Evolutionary conservation across 2,113 vertebrate species (phyloP).

Genomic region (Myotis lucifugus): DNA sequence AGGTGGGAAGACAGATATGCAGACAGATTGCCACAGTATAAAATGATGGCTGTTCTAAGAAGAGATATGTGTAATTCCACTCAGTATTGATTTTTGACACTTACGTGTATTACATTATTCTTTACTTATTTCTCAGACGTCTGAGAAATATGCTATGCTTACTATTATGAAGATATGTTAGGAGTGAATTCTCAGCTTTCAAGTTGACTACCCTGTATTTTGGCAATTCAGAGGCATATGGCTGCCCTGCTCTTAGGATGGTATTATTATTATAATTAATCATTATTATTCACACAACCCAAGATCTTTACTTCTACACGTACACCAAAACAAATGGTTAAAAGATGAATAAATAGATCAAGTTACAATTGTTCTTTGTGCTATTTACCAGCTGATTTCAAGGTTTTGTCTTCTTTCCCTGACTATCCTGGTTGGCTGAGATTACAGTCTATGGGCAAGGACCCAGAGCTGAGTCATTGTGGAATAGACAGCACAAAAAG

Average conservation of each 20-base stretch:
- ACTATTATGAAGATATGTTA: background rate
- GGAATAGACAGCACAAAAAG: background rate
- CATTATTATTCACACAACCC: background rate
- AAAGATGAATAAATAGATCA: background rate
- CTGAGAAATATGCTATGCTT: background rate
- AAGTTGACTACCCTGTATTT: background rate
- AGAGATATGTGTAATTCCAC: background rate
- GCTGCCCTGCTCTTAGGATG: background rate
- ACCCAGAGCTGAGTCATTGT: background rate
- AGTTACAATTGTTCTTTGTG: background rate
- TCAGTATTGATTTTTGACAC: background rate
- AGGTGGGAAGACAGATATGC: background rate
- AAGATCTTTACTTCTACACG: background rate
- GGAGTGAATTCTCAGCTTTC: slow-evolving; percentile 11
- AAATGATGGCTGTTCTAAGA: background rate
- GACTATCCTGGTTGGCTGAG: background rate
- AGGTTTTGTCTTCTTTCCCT: background rate
- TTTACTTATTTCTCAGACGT: background rate
- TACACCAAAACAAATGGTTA: background rate
- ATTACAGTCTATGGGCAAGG: background rate
- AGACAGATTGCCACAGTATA: background rate
- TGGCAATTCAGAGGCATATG: background rate
- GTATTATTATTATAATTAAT: background rate
- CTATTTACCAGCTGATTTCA: background rate
- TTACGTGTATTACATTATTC: background rate